Conservation (phyloP, 2,888 invertebrate species). For the Phlogophora meticulosa region DNA sequence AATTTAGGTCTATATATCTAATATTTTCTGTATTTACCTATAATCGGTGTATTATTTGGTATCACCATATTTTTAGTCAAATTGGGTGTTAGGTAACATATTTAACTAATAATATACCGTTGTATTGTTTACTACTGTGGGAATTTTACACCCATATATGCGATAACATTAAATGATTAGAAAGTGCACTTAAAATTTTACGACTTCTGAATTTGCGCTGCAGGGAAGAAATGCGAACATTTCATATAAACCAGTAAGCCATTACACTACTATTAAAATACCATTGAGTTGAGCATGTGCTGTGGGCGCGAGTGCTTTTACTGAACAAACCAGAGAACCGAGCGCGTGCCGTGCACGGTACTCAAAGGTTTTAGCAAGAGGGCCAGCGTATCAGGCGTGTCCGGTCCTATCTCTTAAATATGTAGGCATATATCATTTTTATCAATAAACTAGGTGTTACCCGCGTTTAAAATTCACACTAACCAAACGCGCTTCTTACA, state of each 20-base stretch:
- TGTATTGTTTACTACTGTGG: no score
- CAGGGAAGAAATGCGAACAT: neutral
- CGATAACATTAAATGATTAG: no score
- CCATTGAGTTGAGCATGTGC: neutral
- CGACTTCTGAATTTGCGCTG: neutral
- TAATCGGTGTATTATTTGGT: no score
- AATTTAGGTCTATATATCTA: neutral
- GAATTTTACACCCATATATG: no score
- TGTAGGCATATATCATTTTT: neutral
- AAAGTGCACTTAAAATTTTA: neutral
- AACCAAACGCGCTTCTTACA: no score
- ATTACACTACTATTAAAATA: constrained; percentile 5
- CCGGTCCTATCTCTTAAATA: neutral
- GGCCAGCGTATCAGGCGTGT: neutral
- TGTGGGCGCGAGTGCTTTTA: neutral
- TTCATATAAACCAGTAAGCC: neutral
- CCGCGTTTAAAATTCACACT: no score
- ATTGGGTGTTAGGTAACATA: no score
- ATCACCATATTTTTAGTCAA: no score
- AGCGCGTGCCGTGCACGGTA: neutral
- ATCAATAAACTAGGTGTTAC: neutral
- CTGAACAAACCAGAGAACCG: neutral
- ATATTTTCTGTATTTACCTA: no score
- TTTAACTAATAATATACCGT: no score
- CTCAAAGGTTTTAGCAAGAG: neutral